A percentile compares a stretch with the other conserved stretches of the same genome.
Evolutionary conservation across 2,113 vertebrate species (phyloP).

Genomic region (Cynocephalus volans): DNA sequence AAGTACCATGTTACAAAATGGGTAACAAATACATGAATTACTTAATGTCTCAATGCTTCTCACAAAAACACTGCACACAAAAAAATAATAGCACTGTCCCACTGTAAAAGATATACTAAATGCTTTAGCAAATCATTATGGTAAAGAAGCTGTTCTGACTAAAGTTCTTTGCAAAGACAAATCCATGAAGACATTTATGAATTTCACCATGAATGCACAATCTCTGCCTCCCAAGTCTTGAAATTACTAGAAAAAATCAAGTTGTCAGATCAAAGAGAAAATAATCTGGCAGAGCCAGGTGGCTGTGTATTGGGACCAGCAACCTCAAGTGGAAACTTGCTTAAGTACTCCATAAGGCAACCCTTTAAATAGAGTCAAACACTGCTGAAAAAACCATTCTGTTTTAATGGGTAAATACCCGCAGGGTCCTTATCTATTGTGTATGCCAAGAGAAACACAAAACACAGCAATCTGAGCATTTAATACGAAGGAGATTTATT

Average conservation of each 20-base stretch:
- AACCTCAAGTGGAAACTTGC: neutral
- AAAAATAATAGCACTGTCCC: neutral
- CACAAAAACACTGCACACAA: neutral
- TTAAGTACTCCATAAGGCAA: neutral
- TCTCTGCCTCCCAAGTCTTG: neutral
- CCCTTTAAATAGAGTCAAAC: neutral
- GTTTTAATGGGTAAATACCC: no score
- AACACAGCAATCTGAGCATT: no score
- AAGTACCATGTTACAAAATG: neutral
- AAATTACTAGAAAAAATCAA: neutral
- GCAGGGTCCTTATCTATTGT: no score
- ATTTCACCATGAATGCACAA: neutral
- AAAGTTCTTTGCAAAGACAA: neutral
- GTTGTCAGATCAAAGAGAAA: neutral
- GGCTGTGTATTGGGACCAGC: neutral
- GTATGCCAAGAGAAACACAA: no score
- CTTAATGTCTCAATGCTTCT: neutral
- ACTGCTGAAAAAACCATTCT: neutral
- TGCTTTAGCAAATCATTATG: neutral
- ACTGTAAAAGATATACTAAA: neutral
- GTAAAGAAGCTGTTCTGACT: neutral
- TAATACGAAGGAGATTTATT: no score
- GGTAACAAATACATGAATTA: neutral
- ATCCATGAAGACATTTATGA: neutral
- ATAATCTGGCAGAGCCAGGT: neutral